Base-by-base conservation (phyloP, 2,888 invertebrate genomes). In the Apotomis betuletana region DNA sequence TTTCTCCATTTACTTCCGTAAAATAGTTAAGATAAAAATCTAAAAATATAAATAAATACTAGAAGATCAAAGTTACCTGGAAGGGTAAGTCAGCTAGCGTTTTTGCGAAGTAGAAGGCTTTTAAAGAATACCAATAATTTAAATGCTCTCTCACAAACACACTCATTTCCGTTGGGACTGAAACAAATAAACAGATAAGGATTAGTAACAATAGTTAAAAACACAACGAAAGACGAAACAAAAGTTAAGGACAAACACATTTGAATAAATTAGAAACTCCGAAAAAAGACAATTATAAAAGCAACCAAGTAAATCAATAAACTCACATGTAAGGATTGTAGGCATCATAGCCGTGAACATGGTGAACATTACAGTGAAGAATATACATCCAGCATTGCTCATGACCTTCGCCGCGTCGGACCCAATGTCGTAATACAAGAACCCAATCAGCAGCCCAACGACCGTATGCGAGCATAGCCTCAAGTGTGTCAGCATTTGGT, bases 321-420 rank as follows among this genome's bases (percentile, higher is more conserved):
- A 27, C 97, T 97, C 93, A 99, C 99, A 99, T 85, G 99, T 99
- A 81, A 99, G 95, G 83, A 99, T 98, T 64, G 99, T 99, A 76
- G 99, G 98, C 99, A 99, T 99, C 96, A 99, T 97, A 64, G 99
- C 98, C 67, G 98, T 98, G 88, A 99, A 99, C 96, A 98, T 98
- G 78, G 98, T 96, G 90, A 99, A 99, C 91, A 99, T 96, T 78
- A 98, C 96, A 77, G 98, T 98, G 92, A 99, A 99, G 94, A 99
- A 99, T 79, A 99, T 95, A 90, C 98, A 98, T 59, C 98, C 98
- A 38, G 98, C 97, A 84, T 99, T 99, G 90, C 98, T 98, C 94
- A 96, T 97, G 38, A 98, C 98, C 91, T 98, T 98, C 67, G 97
- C 96, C 15, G 98, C 98, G 84, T 99, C 98, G 79, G 97, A 96